phyloP scores from a whole-genome alignment of 2,797 vertebrate genomes.

The Dipus sagitta region DNA sequence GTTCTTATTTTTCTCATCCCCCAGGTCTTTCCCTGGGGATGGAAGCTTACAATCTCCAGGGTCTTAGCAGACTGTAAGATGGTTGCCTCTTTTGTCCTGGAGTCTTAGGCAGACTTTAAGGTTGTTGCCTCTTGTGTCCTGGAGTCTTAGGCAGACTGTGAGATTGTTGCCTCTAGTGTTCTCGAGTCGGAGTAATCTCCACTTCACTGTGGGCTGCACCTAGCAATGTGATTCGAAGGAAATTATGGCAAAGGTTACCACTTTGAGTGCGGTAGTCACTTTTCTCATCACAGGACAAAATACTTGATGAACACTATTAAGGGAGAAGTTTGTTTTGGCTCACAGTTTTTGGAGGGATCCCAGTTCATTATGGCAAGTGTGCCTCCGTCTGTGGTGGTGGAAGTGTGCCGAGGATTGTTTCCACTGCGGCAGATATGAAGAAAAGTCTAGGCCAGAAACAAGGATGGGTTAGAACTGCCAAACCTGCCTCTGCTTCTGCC shows the following conservation, averaged over 20 bases:
- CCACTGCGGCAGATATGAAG: background rate
- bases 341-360: too few relatives aligned
- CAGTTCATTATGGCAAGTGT: background rate
- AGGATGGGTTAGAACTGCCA: too few relatives aligned
- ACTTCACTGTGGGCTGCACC: background rate
- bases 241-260: background rate
- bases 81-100: too few relatives aligned
- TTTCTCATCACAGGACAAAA: background rate
- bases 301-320: background rate
- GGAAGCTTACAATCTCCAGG: background rate
- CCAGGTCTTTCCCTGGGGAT: background rate
- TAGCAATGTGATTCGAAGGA: constrained; percentile 29
- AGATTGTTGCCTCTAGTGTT: too few relatives aligned
- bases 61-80: too few relatives aligned
- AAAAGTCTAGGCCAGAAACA: background rate
- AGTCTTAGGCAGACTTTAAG: background rate
- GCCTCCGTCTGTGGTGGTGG: background rate
- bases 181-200: background rate
- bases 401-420: background rate
- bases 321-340: background rate
- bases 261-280: background rate
- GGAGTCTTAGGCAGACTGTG: too few relatives aligned
- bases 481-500: background rate
- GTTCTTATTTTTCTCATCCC: background rate
- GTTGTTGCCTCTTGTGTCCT: background rate